Base-by-base conservation (phyloP, 2,797 vertebrate genomes). In the Echiichthys vipera region DNA sequence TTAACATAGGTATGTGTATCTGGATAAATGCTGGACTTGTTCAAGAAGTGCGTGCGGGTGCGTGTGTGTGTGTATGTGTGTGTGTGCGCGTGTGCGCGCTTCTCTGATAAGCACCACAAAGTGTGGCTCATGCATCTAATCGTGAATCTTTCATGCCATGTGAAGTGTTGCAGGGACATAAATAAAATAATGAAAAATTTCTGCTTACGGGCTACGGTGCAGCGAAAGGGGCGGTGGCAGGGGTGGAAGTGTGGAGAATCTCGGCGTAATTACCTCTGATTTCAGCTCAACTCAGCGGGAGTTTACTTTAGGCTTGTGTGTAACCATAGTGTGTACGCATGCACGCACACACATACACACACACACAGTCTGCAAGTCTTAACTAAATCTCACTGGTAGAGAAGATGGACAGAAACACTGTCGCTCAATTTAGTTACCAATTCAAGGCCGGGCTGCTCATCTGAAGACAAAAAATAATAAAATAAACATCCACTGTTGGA, bases 181-280 rank as follows among this genome's bases (percentile, higher is more conserved):
- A 78, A 78, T 78, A 54, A 55, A 76, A 69, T 40, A 58, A 81
- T 63, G 59, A 46, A 70, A 58, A 36, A 27, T 56, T 36, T 74
- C 47, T 61, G 64, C 27, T 61, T 62, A 17, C 45, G 47, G 74
- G 71, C 61, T 62, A 39, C 87, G 84, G 85, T 84, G 81, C 36
- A 58, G 80, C 58, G 63, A 73, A 49, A 40, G 34, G 22, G 42
- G 61, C 37, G 34, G 59, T 39, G 49, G 50, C 49, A 49, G 45
- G 54, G 27, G 27, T 24, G 49, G 66, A 42, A 24, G 71, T 57
- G 77, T 76, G 77, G 66, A 73, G 34, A 87, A 76, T 78, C 66
- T 59, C 17, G 74, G 84, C 59, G 74, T 81, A 81, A 84, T 83
- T 78, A 71, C 22, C 54, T 77, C 55, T 62, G 54, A 74, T 67